Percentiles rank a stretch among this genome's conserved stretches.
Evolutionary conservation across 37 sponge, comb jelly and placozoan genomes (phyloP).

Genomic region (Agelas oroides): DNA sequence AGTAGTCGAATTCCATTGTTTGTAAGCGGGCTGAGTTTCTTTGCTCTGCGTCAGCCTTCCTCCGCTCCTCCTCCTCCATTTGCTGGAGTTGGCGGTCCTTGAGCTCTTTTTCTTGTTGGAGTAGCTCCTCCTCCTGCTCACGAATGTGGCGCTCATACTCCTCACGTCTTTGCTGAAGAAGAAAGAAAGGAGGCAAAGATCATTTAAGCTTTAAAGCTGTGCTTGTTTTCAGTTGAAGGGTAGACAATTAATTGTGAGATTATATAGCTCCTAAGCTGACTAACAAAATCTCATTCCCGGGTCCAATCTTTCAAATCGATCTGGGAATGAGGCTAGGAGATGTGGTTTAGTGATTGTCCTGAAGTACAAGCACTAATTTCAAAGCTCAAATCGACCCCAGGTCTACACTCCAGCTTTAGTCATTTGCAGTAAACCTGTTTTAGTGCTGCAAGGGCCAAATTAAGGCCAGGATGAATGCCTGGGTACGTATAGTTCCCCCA

Average conservation of each 20-base stretch:
- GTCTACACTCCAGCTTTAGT: no score
- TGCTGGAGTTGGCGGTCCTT: constrained; percentile 36
- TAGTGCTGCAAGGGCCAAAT: no score
- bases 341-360: no score
- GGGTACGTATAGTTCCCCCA: no score
- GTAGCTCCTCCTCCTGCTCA: constrained; percentile 68
- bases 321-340: no score
- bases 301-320: no score
- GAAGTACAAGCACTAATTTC: no score
- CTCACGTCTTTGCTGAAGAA: constrained; percentile 40
- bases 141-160: constrained; percentile 66
- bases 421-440: no score
- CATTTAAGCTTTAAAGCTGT: no score
- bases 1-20: constrained; percentile 13
- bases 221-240: background rate
- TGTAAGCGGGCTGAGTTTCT: background rate
- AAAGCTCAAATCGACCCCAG: no score
- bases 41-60: constrained; percentile 15
- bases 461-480: no score
- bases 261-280: background rate
- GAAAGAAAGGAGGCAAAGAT: no score
- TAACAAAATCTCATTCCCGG: background rate
- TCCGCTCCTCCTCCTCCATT: constrained; percentile 54
- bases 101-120: constrained; percentile 53
- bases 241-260: background rate